Percentiles rank a stretch among this genome's conserved stretches.
Conservation (phyloP, 2,797 vertebrate species). For the Simalia tracyae region DNA sequence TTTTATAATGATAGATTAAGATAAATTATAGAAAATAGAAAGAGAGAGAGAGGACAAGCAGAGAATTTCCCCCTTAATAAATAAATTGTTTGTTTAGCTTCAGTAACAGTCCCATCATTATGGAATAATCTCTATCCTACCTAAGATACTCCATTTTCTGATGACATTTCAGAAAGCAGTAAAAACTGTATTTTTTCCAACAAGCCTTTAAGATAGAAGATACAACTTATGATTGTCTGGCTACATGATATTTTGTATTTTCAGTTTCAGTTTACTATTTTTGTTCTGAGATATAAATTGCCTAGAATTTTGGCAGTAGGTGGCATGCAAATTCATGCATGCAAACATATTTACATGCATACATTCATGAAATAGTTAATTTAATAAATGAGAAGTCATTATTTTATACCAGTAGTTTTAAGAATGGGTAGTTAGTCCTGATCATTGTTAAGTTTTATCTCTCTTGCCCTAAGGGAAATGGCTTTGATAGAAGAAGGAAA, state of each 20-base stretch:
- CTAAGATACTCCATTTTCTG: not conserved
- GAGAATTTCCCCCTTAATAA: not conserved
- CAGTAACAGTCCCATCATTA: not conserved
- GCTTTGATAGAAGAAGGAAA: not conserved
- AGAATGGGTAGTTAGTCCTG: not conserved
- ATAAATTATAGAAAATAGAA: not conserved
- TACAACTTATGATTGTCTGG: not conserved
- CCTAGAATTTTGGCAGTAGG: not conserved
- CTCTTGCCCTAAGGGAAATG: not conserved
- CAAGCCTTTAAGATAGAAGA: not conserved
- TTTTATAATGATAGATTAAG: not conserved
- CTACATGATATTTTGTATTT: not conserved
- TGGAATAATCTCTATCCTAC: not conserved
- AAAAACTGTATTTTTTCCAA: not conserved
- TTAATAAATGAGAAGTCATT: not conserved
- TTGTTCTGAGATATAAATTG: not conserved
- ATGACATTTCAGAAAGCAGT: not conserved
- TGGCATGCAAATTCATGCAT: not conserved
- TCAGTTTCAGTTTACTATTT: not conserved
- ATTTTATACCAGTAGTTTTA: not conserved
- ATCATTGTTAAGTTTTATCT: not conserved
- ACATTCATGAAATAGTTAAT: not conserved
- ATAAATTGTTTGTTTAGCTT: not conserved
- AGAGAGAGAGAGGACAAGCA: no score
- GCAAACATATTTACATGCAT: not conserved